phyloP scores from a whole-genome alignment of 2,797 vertebrate genomes.

The Delichon dasypus region DNA sequence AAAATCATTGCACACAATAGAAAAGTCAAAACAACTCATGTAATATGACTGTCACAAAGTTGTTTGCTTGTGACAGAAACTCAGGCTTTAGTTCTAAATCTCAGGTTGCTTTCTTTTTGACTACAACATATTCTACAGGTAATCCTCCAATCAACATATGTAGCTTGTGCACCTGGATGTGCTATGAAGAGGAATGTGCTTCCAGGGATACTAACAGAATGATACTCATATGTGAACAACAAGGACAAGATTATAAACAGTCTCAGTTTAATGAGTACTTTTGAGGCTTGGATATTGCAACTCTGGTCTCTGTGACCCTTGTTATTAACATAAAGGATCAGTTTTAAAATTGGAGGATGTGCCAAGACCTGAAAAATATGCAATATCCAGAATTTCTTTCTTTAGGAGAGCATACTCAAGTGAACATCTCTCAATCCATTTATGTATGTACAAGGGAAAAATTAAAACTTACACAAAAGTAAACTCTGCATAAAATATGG shows the following conservation, averaged over 20 bases:
- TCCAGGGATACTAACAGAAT: background rate
- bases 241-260: slow-evolving; percentile 3
- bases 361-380: background rate
- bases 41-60: background rate
- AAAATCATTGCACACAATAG: background rate
- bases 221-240: fast-evolving
- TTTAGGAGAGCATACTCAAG: background rate
- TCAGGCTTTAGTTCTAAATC: background rate
- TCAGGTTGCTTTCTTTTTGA: background rate
- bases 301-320: background rate
- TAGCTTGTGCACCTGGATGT: background rate
- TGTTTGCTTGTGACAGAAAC: background rate
- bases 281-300: background rate
- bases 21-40: background rate
- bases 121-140: background rate
- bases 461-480: background rate
- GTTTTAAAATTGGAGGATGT: background rate
- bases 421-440: background rate
- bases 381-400: background rate
- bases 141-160: background rate
- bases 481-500: background rate
- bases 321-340: slow-evolving; percentile 14
- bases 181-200: background rate
- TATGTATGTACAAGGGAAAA: background rate
- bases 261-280: slow-evolving; percentile 52